These are phyloP conservation scores for Papilio polyxenes DNA, from an alignment of 1,140 invertebrate genomes.

Conservation along the genomic window DNA sequence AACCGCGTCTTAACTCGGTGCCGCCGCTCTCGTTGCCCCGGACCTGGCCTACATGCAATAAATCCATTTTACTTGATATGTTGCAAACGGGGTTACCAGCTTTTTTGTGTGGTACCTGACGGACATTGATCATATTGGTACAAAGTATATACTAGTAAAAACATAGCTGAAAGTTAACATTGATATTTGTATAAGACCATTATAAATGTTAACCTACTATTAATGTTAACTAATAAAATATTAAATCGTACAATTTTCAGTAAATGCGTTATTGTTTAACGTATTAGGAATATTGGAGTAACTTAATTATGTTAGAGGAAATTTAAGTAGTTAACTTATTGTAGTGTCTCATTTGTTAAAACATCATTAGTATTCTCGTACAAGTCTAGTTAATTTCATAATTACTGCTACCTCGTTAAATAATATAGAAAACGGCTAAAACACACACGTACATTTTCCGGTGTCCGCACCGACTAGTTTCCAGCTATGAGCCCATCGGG, in stretches of 20 bases:
- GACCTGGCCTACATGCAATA: slow-evolving; percentile 57
- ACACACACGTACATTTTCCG: too few relatives aligned
- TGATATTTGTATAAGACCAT: neutral
- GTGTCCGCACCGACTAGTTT: too few relatives aligned
- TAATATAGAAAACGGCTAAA: too few relatives aligned
- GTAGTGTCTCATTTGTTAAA: neutral
- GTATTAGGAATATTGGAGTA: neutral
- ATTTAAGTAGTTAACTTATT: neutral
- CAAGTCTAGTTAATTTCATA: neutral
- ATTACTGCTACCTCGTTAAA: neutral
- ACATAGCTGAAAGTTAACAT: neutral
- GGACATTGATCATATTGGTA: neutral
- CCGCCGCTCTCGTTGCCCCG: slow-evolving; percentile 50
- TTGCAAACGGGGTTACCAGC: slow-evolving; percentile 14
- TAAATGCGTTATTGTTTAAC: neutral
- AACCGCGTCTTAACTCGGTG: slow-evolving; percentile 48
- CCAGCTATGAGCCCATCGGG: too few relatives aligned
- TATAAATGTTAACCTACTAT: neutral
- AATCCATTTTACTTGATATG: neutral
- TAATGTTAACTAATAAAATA: neutral
- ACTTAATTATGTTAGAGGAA: neutral
- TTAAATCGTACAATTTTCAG: neutral
- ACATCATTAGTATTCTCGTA: slow-evolving; percentile 4
- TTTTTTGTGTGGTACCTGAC: neutral
- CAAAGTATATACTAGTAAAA: too few relatives aligned